phyloP scores from a whole-genome alignment of 2,797 vertebrate genomes.

The Trachops cirrhosus region DNA sequence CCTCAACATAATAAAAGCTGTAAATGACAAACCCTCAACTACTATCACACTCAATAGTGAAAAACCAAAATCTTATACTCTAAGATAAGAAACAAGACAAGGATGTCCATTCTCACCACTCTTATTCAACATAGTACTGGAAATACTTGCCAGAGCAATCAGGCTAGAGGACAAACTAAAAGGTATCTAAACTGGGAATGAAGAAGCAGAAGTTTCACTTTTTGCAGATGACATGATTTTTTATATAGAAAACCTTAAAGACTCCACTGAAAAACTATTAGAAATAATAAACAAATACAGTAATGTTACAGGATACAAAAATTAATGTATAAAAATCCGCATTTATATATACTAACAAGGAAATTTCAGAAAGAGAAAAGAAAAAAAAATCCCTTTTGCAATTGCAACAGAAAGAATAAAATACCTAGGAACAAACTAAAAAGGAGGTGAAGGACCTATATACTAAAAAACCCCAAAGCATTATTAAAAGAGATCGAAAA shows the following conservation, averaged over 20 bases:
- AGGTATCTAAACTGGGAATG: not conserved
- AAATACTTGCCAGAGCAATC: not conserved
- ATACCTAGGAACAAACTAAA: not conserved
- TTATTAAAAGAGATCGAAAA: not conserved
- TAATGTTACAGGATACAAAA: not conserved
- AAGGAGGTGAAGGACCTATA: not conserved
- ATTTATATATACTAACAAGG: not conserved
- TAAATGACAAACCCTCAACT: too few species aligned
- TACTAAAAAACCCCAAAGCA: not conserved
- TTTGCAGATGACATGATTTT: not conserved
- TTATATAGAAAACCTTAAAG: not conserved
- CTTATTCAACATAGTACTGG: not conserved
- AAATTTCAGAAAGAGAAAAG: not conserved
- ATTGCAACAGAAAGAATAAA: not conserved
- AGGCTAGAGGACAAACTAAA: not conserved
- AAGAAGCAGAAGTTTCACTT: not conserved
- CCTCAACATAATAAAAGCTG: not conserved
- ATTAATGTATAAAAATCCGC: not conserved
- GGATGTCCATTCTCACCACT: not conserved
- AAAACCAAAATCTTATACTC: not conserved
- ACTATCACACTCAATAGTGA: not conserved
- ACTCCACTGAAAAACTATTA: not conserved
- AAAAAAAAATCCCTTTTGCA: not conserved
- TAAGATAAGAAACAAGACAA: not conserved
- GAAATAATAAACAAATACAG: not conserved